A percentile compares a stretch with the other conserved stretches of the same genome.
These are phyloP conservation scores for Gephyroberyx darwinii DNA, from an alignment of 2,797 vertebrate species.

Conservation along the genomic window DNA sequence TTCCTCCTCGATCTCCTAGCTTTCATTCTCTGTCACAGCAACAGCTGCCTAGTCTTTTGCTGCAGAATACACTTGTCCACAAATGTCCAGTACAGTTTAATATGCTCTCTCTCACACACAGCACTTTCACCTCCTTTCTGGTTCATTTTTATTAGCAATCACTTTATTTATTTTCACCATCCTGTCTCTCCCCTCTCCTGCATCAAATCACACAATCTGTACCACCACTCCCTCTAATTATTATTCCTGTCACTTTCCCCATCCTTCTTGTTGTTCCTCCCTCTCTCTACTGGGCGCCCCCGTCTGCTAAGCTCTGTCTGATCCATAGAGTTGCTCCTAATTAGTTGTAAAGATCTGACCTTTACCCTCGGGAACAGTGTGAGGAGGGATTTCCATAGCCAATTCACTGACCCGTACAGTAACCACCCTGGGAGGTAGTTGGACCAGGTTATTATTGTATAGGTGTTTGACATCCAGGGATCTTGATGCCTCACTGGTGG, in stretches of 20 bases:
- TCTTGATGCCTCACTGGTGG: background rate
- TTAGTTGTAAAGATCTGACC: constrained; percentile 41
- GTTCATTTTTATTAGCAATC: background rate
- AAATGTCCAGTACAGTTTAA: too few relatives aligned
- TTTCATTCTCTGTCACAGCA: background rate
- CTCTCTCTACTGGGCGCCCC: constrained; percentile 27
- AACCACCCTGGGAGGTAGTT: background rate
- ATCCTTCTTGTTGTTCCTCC: background rate
- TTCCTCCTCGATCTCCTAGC: background rate
- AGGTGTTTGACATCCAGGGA: background rate
- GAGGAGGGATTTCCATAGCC: constrained; percentile 20
- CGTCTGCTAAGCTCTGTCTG: constrained; percentile 45
- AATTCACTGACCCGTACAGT: constrained; percentile 5
- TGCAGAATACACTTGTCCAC: background rate
- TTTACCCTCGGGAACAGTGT: constrained; percentile 17
- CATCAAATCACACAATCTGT: background rate
- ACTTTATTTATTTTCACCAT: background rate
- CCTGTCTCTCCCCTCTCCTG: background rate
- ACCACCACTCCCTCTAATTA: background rate
- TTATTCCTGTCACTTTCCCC: background rate
- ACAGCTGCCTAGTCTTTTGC: background rate
- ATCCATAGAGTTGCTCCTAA: constrained; percentile 54
- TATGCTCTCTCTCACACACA: background rate
- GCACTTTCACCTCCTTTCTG: background rate
- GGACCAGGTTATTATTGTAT: too few relatives aligned